phyloP scores from a whole-genome alignment of 2,888 invertebrate species.

The Caenorhabditis plicata region DNA sequence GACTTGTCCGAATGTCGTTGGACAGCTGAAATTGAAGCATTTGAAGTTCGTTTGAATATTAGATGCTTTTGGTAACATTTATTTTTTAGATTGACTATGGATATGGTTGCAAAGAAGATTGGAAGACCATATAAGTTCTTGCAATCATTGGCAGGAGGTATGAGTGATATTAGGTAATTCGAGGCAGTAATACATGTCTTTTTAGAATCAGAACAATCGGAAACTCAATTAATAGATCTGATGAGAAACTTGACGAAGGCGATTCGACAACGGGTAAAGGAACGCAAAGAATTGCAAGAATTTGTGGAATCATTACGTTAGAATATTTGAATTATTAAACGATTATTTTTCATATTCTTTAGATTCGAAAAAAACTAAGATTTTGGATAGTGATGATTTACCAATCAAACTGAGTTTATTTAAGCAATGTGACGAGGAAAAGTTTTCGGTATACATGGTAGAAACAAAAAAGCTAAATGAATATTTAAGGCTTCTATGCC shows the following conservation, averaged over 20 bases:
- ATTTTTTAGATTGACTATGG: constrained; percentile 30
- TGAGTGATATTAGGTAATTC: constrained; percentile 1
- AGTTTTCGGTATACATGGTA: constrained; percentile 3
- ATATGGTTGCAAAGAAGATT: constrained; percentile 13
- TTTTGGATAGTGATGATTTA: not conserved
- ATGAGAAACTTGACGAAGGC: constrained; percentile 19
- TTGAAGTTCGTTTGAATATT: constrained; percentile 18
- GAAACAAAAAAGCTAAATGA: not conserved
- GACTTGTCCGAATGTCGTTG: constrained; percentile 30
- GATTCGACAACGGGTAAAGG: constrained; percentile 26
- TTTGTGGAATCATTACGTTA: constrained; percentile 4
- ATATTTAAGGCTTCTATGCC: constrained; percentile 8
- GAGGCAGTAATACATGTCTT: too few relatives aligned
- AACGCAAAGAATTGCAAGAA: constrained; percentile 7
- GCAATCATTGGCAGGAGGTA: constrained; percentile 28
- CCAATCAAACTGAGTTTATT: constrained; percentile 8
- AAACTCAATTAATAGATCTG: constrained; percentile 27
- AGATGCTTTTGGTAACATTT: not conserved
- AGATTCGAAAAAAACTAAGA: constrained; percentile 17
- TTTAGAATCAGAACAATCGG: not conserved
- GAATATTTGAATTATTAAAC: not conserved
- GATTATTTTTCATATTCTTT: not conserved
- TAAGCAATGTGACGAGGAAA: constrained; percentile 18
- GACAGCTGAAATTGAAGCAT: constrained; percentile 31
- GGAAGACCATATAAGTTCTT: constrained; percentile 38